Percentiles rank a stretch among this genome's conserved stretches.
Conservation (phyloP, 2,888 invertebrate genomes). For the Meandrusa payeni region DNA sequence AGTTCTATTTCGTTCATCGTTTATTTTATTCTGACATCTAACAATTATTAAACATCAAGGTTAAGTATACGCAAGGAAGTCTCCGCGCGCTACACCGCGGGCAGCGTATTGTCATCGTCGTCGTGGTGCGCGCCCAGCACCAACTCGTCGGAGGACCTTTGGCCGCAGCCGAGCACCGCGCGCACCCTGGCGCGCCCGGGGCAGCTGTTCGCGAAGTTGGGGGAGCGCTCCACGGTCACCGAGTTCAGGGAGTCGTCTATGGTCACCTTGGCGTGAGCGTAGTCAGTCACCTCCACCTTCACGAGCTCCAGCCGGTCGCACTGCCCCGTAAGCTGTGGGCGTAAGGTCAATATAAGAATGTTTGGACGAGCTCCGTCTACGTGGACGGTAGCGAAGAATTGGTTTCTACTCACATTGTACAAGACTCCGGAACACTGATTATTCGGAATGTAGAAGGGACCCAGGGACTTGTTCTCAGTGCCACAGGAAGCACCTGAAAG, state of each 20-base stretch:
- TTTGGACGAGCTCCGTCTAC: neutral
- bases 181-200: conserved; percentile 19
- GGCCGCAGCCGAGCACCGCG: conserved; percentile 13
- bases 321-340: conserved; percentile 7
- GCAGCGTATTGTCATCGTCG: too few relatives aligned
- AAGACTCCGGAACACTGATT: conserved; percentile 26
- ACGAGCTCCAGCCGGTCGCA: conserved; percentile 23
- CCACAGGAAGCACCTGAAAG: conserved; percentile 33
- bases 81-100: too few relatives aligned
- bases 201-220: conserved; percentile 11
- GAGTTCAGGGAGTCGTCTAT: conserved; percentile 22
- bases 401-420: conserved; percentile 21
- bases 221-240: conserved; percentile 19
- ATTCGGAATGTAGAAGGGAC: conserved; percentile 21
- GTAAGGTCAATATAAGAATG: neutral
- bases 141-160: too few relatives aligned
- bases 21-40: too few relatives aligned
- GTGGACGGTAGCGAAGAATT: neutral
- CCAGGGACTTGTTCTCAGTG: conserved; percentile 6
- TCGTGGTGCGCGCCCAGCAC: too few relatives aligned
- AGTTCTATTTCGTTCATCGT: too few relatives aligned
- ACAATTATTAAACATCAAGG: too few relatives aligned
- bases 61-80: too few relatives aligned
- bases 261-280: conserved; percentile 22
- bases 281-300: conserved; percentile 24